A percentile compares a stretch with the other conserved stretches of the same genome.
Conservation (phyloP, 1,140 invertebrate genomes). For the Bombus soroeensis region DNA sequence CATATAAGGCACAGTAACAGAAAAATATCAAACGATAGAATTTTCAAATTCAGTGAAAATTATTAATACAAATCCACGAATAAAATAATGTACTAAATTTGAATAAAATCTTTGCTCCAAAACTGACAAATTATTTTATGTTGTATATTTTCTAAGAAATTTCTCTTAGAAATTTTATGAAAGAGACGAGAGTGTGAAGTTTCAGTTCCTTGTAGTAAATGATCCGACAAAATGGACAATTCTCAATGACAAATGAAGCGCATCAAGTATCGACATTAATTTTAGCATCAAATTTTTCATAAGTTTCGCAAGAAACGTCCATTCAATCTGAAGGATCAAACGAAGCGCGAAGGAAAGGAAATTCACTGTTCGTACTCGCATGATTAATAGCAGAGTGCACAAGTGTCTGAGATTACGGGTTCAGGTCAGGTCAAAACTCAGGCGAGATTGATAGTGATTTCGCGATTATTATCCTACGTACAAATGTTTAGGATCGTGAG, state of each 20-base stretch:
- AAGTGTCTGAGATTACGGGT: background rate
- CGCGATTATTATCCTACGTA: no score
- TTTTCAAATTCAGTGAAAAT: no score
- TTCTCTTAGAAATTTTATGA: no score
- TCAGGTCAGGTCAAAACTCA: no score
- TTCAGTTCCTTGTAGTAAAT: background rate
- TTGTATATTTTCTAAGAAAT: no score
- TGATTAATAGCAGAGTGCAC: background rate
- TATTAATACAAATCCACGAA: no score
- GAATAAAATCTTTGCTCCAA: no score
- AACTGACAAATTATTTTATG: no score
- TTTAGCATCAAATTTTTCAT: slow-evolving; percentile 1
- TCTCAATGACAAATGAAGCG: background rate
- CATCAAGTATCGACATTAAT: background rate
- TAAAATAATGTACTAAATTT: no score
- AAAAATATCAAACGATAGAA: no score
- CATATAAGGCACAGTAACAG: no score
- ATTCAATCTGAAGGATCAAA: background rate
- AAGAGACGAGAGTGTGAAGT: background rate
- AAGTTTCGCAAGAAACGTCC: background rate
- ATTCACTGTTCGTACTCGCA: background rate
- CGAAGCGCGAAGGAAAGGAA: background rate
- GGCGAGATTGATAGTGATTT: background rate
- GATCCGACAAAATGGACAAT: background rate
- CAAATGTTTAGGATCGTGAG: no score